These are phyloP conservation scores for Drosophila busckii DNA, from an alignment of 1,140 invertebrate genomes.

Conservation along the genomic window DNA sequence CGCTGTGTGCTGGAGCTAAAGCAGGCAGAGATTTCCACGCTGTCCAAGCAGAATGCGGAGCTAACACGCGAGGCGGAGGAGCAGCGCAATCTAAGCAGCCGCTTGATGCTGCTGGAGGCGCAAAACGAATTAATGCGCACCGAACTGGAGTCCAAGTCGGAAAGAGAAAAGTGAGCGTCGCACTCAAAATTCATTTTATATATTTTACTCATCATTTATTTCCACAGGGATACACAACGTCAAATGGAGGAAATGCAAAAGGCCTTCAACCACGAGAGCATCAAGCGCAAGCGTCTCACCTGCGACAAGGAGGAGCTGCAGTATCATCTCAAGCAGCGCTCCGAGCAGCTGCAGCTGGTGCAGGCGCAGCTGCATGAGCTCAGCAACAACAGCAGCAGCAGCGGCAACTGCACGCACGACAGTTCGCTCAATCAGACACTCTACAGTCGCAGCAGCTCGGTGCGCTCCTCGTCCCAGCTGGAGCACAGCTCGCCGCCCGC, in stretches of 20 bases:
- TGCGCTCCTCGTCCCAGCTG: constrained; percentile 14
- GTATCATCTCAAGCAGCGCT: constrained; percentile 90
- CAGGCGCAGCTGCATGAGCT: constrained; percentile 59
- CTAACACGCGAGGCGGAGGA: constrained; percentile 81
- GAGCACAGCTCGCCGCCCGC: constrained; percentile 80
- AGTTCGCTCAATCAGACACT: constrained; percentile 5
- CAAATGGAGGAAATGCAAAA: constrained; percentile 87
- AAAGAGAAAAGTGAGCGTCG: constrained; percentile 80
- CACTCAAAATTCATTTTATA: background rate
- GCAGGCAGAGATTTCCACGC: constrained; percentile 85
- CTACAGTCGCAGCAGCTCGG: constrained; percentile 24
- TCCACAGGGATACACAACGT: constrained; percentile 80
- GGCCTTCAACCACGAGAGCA: constrained; percentile 84
- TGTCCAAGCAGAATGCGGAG: constrained; percentile 84
- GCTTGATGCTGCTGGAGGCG: constrained; percentile 82
- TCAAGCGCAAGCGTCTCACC: constrained; percentile 87
- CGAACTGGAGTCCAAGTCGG: constrained; percentile 82
- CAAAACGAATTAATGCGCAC: constrained; percentile 85
- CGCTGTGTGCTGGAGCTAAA: constrained; percentile 87
- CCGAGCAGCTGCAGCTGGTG: constrained; percentile 66
- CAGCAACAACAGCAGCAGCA: constrained; percentile 49
- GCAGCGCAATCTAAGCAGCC: constrained; percentile 80
- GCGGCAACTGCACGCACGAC: constrained; percentile 27
- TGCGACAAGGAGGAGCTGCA: constrained; percentile 92
- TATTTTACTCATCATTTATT: constrained; percentile 12